A percentile compares a stretch with the other conserved stretches of the same genome.
Evolutionary conservation across 2,797 vertebrate species (phyloP).

Genomic region (Benthosema pterotum): DNA sequence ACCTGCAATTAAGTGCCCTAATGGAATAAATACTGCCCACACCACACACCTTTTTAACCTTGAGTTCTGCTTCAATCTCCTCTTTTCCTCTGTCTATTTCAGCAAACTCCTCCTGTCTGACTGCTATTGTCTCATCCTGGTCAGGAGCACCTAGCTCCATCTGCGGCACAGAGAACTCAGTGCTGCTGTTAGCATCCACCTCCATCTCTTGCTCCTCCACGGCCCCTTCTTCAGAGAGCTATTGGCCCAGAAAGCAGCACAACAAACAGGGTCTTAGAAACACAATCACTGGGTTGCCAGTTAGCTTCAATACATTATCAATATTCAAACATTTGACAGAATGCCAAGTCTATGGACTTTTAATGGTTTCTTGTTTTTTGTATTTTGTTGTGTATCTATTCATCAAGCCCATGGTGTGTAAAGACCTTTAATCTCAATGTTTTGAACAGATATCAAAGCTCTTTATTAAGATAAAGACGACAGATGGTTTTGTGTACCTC

Average conservation of each 20-base stretch:
- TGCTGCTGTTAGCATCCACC: constrained; percentile 5
- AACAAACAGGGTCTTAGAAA: too few species aligned
- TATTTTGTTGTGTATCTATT: neutral
- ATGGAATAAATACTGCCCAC: too few species aligned
- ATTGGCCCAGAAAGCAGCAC: constrained; percentile 3
- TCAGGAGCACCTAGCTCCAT: constrained; percentile 27
- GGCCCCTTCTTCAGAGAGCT: constrained; percentile 29
- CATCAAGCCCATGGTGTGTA: neutral
- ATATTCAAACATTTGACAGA: too few species aligned
- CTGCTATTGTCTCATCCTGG: constrained; percentile 16
- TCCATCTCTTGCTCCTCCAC: neutral
- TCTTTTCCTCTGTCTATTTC: constrained; percentile 44
- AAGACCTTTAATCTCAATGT: too few species aligned
- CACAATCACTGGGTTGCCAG: too few species aligned
- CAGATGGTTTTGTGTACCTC: constrained; percentile 53
- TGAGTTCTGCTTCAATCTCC: constrained; percentile 51
- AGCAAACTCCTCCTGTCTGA: constrained; percentile 66
- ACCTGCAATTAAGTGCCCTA: too few species aligned
- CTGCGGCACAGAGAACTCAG: constrained; percentile 42
- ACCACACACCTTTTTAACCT: constrained; percentile 70
- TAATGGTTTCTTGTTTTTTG: too few species aligned
- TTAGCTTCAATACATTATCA: too few species aligned
- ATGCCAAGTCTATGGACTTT: too few species aligned
- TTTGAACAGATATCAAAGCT: too few species aligned
- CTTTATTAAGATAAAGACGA: neutral